These are phyloP conservation scores for Ypsolopha scabrella DNA, from an alignment of 2,888 invertebrate species.

Conservation along the genomic window DNA sequence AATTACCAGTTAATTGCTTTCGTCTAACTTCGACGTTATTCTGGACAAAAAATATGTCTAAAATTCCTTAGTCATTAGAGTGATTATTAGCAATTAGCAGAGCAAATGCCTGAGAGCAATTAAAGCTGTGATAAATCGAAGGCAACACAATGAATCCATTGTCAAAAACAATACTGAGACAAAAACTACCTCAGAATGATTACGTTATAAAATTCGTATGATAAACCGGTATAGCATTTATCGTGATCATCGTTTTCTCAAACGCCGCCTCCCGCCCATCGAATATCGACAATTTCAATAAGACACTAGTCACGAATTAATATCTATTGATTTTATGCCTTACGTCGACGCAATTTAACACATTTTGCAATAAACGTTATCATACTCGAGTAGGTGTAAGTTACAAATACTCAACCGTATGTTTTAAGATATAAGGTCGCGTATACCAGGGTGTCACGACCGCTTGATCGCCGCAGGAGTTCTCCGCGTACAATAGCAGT, in stretches of 20 bases:
- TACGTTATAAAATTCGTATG: background rate
- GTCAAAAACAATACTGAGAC: background rate
- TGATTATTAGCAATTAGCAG: background rate
- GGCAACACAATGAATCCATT: background rate
- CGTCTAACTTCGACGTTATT: background rate
- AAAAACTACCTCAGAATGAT: background rate
- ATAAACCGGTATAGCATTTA: slow-evolving; percentile 1
- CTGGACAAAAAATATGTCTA: background rate
- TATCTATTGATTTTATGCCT: background rate
- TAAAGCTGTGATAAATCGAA: background rate
- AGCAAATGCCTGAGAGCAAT: background rate
- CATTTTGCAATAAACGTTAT: background rate
- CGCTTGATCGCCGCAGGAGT: slow-evolving; percentile 32
- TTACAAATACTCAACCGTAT: background rate
- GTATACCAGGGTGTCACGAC: background rate
- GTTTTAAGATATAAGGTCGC: background rate
- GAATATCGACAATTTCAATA: background rate
- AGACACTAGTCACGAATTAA: background rate
- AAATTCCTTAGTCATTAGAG: background rate
- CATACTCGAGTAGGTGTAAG: background rate
- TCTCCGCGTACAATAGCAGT: slow-evolving; percentile 32
- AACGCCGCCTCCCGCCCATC: slow-evolving; percentile 10
- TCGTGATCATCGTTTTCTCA: slow-evolving; percentile 3
- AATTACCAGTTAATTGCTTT: background rate
- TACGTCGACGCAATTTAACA: background rate